Evolutionary conservation across 2,113 vertebrate genomes (phyloP).

Genomic region (Nycticorax nycticorax): DNA sequence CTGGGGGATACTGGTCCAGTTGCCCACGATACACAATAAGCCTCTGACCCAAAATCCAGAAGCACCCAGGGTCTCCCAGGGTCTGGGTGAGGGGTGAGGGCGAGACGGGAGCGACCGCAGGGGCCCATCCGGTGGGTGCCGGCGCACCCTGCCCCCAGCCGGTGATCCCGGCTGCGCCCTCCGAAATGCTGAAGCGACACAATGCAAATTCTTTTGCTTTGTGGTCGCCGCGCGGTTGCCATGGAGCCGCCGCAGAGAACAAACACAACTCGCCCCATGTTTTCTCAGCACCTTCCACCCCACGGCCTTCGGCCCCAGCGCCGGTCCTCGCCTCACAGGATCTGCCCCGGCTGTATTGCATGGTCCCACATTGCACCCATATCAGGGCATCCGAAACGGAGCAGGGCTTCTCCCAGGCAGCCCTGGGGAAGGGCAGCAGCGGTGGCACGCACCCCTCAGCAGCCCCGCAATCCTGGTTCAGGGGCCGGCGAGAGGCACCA

Average conservation of each 20-base stretch:
- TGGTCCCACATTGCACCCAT: fast-evolving
- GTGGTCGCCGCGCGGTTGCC: conserved; percentile 53
- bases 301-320: neutral
- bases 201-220: conserved; percentile 66
- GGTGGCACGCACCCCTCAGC: neutral
- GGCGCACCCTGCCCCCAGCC: conserved; percentile 42
- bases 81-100: neutral
- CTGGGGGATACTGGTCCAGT: neutral
- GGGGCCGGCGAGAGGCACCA: neutral
- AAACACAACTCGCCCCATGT: conserved; percentile 57
- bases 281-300: conserved; percentile 56
- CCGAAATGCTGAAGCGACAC: conserved; percentile 65
- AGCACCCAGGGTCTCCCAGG: neutral
- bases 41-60: neutral
- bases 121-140: neutral
- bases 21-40: fast-evolving
- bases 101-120: fast-evolving
- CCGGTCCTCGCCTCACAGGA: neutral
- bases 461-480: fast-evolving
- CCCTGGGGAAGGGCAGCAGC: neutral
- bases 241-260: conserved; percentile 62
- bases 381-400: neutral
- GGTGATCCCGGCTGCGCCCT: neutral
- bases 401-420: neutral
- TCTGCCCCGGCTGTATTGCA: neutral